Base-by-base conservation (phyloP, 1,140 invertebrate genomes). In the Polyergus mexicanus region DNA sequence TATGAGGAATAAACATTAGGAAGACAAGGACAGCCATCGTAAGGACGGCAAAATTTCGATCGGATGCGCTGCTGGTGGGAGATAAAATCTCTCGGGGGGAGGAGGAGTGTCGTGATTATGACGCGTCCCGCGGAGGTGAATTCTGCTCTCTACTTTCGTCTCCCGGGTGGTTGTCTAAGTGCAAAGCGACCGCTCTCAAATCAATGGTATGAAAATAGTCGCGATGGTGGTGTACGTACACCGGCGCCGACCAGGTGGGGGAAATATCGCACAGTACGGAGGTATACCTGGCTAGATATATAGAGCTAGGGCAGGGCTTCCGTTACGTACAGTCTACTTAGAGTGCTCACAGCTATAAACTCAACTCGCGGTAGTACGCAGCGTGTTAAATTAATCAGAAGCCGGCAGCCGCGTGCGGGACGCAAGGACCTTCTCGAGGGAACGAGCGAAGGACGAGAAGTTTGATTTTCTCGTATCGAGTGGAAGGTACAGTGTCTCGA, bases 271-370 rank as follows among this genome's bases (percentile, higher is more conserved):
- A 92, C 92, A 90, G 93, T 91, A 94, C 93, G 91, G 92, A 85
- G 92, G 94, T 94, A 94, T 91, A 94, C 93, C 92, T 94, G 94
- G 94, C 94, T 93, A 95, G 95, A 95, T 95, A 95, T 95, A 95
- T 95, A 95, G 95, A 95, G 95, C 95, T 95, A 95, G 94, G 95
- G 94, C 94, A 94, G 93, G 94, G 93, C 94, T 95, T 94, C 93
- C 93, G 94, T 94, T 94, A 94, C 94, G 92, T 95, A 95, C 95
- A 95, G 95, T 95, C 94, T 92, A 92, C 94, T 92, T 95, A 94
- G 93, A 94, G 94, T 95, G 94, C 91, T 94, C 94, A 92, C 75
- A 92, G 90, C 92, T 84, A 89, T 88, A 91, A 92, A 94, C 93
- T 92, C 93, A 94, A 94, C 94, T 94, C 89, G 89, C 88, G 74